Conservation (phyloP, 2,113 vertebrate species). For the Pollachius pollachius region DNA sequence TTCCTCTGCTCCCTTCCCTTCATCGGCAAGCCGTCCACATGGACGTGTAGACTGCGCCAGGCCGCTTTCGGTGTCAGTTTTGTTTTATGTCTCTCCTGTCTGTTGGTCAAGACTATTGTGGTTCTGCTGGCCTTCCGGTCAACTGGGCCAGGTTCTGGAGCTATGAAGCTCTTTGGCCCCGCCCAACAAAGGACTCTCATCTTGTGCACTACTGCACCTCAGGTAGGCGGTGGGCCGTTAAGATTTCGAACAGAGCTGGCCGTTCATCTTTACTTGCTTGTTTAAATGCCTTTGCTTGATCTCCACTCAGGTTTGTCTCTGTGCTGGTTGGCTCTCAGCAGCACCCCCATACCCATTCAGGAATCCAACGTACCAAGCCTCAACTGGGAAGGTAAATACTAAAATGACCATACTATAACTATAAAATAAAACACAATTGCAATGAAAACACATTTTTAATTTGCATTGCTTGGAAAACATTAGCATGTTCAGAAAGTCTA, state of each 20-base stretch:
- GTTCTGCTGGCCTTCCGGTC: constrained; percentile 69
- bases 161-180: constrained; percentile 61
- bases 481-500: too few species aligned
- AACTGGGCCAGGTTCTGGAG: constrained; percentile 43
- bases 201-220: constrained; percentile 63
- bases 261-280: too few species aligned
- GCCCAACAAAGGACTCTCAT: constrained; percentile 66
- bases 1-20: constrained; percentile 73
- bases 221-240: constrained; percentile 34
- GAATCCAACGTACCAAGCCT: constrained; percentile 63
- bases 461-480: too few species aligned
- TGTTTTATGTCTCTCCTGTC: constrained; percentile 75
- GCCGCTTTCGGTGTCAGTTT: constrained; percentile 73
- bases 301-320: constrained; percentile 57
- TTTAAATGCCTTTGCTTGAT: too few species aligned
- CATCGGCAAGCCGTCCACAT: constrained; percentile 64
- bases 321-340: constrained; percentile 54
- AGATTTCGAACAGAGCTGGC: not conserved
- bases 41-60: constrained; percentile 67
- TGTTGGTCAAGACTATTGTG: constrained; percentile 74
- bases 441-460: not conserved
- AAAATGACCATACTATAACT: not conserved
- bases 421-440: not conserved
- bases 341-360: constrained; percentile 65
- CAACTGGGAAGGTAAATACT: constrained; percentile 63